These are phyloP conservation scores for Lycodopsis pacificus DNA, from an alignment of 2,797 vertebrate species.

Conservation along the genomic window DNA sequence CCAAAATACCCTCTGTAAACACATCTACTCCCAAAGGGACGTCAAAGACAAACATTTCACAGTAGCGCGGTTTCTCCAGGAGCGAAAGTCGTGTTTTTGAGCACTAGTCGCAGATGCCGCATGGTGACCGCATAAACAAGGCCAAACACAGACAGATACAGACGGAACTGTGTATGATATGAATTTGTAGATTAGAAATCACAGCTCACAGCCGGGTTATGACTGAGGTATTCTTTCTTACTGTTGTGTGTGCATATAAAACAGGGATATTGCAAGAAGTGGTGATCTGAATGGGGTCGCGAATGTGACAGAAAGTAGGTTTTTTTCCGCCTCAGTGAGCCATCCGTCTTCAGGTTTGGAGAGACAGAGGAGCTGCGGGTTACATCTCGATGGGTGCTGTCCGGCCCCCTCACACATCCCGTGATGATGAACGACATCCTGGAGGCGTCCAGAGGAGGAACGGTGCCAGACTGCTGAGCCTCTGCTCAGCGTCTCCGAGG, in stretches of 20 bases:
- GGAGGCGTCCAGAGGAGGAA: slow-evolving; percentile 14
- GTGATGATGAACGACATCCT: slow-evolving; percentile 39
- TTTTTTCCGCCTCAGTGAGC: slow-evolving; percentile 3
- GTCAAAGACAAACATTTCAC: slow-evolving; percentile 65
- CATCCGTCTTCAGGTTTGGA: slow-evolving; percentile 12
- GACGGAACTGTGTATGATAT: background rate
- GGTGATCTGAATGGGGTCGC: background rate
- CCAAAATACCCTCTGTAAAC: slow-evolving; percentile 72
- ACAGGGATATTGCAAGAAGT: background rate
- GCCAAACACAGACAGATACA: slow-evolving; percentile 6
- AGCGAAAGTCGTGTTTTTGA: slow-evolving; percentile 62
- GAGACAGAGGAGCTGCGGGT: slow-evolving; percentile 14
- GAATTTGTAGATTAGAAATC: slow-evolving; percentile 8
- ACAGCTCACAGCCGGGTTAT: background rate
- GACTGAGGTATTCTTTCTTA: background rate
- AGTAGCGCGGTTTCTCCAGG: slow-evolving; percentile 59
- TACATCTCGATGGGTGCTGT: slow-evolving; percentile 10
- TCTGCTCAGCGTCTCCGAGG: slow-evolving; percentile 47
- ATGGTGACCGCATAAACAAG: slow-evolving; percentile 61
- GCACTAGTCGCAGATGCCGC: slow-evolving; percentile 48
- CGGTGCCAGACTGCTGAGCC: slow-evolving; percentile 15
- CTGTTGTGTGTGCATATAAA: background rate
- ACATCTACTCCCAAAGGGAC: slow-evolving; percentile 56
- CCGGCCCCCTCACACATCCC: slow-evolving; percentile 4
- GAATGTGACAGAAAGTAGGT: background rate